These are phyloP conservation scores for Lepidostoma basale DNA, from an alignment of 1,140 invertebrate species.

Conservation along the genomic window DNA sequence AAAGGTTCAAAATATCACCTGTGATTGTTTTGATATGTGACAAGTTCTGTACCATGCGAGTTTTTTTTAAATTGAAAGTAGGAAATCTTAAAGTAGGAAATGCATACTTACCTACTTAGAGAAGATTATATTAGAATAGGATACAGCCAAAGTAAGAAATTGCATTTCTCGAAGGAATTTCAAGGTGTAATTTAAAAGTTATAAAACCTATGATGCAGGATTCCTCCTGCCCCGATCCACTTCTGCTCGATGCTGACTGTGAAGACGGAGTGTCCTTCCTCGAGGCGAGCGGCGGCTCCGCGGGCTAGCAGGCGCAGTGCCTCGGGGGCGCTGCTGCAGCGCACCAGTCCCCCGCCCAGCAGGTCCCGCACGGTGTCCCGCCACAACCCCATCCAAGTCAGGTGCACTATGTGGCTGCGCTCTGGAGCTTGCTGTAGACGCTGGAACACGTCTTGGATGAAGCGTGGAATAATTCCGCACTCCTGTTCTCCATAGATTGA, in stretches of 20 bases:
- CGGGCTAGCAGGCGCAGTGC: conserved; percentile 63
- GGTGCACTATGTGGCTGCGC: conserved; percentile 65
- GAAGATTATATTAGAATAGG: too few relatives aligned
- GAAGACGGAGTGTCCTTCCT: conserved; percentile 66
- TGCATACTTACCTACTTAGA: too few relatives aligned
- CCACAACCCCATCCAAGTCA: conserved; percentile 70
- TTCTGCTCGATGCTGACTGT: conserved; percentile 73
- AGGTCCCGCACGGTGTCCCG: conserved; percentile 63
- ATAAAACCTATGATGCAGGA: conserved; percentile 63
- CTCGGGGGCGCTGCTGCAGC: conserved; percentile 61
- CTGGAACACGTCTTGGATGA: conserved; percentile 74
- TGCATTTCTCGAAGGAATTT: too few relatives aligned
- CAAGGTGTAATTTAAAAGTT: too few relatives aligned
- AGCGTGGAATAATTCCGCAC: conserved; percentile 77
- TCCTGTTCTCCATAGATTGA: conserved; percentile 72
- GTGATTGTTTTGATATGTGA: too few relatives aligned
- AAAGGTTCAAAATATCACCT: too few relatives aligned
- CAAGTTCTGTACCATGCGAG: too few relatives aligned
- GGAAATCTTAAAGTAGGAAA: too few relatives aligned
- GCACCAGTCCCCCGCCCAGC: conserved; percentile 61
- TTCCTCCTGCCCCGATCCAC: conserved; percentile 64
- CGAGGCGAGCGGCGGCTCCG: conserved; percentile 54
- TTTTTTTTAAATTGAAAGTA: too few relatives aligned
- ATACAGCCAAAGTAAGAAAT: too few relatives aligned
- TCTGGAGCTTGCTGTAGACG: conserved; percentile 66